Evolutionary conservation across 2,113 vertebrate genomes (phyloP).

Genomic region (Pterocles orientalis): DNA sequence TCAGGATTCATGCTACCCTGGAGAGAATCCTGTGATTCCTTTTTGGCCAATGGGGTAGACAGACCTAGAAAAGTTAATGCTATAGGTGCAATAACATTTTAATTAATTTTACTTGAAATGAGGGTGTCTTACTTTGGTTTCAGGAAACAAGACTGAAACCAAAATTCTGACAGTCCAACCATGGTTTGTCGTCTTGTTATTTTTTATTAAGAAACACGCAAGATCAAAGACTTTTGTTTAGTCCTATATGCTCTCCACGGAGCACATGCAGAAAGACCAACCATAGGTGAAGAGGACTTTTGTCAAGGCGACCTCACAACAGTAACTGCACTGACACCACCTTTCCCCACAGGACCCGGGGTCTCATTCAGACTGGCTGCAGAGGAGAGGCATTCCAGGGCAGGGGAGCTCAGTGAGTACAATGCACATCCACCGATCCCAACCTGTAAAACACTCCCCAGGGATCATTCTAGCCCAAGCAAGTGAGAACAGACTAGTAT

Average conservation of each 20-base stretch:
- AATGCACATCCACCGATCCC: background rate
- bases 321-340: background rate
- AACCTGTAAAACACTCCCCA: background rate
- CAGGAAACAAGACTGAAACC: background rate
- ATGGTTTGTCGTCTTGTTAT: background rate
- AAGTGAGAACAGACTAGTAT: conserved; percentile 8
- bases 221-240: background rate
- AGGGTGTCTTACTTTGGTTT: background rate
- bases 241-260: background rate
- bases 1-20: background rate
- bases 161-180: background rate
- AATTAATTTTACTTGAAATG: background rate
- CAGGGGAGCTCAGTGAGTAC: background rate
- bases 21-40: background rate
- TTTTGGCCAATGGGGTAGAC: background rate
- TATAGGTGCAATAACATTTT: background rate
- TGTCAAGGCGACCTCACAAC: background rate
- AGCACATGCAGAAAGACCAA: background rate
- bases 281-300: background rate
- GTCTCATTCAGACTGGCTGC: conserved; percentile 34
- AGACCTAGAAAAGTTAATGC: background rate
- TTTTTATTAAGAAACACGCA: background rate
- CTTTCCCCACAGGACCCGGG: background rate
- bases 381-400: background rate
- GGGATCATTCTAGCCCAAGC: conserved; percentile 7